Base-by-base conservation (phyloP, 1,140 invertebrate genomes). In the Dendrolimus punctatus region DNA sequence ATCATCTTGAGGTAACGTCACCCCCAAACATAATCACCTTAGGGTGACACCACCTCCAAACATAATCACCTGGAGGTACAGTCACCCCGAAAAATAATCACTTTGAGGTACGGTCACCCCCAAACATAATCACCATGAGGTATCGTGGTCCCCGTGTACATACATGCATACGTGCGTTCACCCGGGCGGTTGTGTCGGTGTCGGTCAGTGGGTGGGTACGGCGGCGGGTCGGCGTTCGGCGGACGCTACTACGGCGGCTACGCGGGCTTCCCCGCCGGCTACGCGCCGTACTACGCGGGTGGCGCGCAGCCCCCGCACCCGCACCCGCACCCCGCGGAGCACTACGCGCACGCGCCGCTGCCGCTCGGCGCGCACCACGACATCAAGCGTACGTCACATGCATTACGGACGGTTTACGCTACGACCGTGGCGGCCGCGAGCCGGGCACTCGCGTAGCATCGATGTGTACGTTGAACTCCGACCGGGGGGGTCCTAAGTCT, bases 201-300 rank as follows among this genome's bases (percentile, higher is more conserved):
- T 48, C 36, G 39, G 40, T 44, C 55, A 55, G 53, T 55, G 47
- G 79, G 73, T n/a, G 70, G 56, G 9, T 68, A 68, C 55, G 65
- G 64, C 6, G 64, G 23, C 23, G 23, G 23, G 23, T 23, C 66
- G n/a, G 61, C 66, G 45, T 80, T 78, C 60, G 73, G 66, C 55
- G 66, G 61, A 4, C 69, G 78, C 36, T 81, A 81, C 71, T 78
- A 78, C 68, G 60, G 62, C 40, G 79, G 75, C 8, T 80, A 82
- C 66, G 74, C 58, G 8, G 64, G 69, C 8, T 75, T 77, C 66
- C 63, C 70, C 6, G 63, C 53, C 51, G 62, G 61, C 37, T 72
- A 71, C 67, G 57, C 66, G 44, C 65, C 49, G 60, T 68, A 78
- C 63, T 70, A 74, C 61, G 47, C 49, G 41, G 51, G 46, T 39